These are phyloP conservation scores for Prunella fulvescens DNA, from an alignment of 2,113 vertebrate species.

Conservation along the genomic window DNA sequence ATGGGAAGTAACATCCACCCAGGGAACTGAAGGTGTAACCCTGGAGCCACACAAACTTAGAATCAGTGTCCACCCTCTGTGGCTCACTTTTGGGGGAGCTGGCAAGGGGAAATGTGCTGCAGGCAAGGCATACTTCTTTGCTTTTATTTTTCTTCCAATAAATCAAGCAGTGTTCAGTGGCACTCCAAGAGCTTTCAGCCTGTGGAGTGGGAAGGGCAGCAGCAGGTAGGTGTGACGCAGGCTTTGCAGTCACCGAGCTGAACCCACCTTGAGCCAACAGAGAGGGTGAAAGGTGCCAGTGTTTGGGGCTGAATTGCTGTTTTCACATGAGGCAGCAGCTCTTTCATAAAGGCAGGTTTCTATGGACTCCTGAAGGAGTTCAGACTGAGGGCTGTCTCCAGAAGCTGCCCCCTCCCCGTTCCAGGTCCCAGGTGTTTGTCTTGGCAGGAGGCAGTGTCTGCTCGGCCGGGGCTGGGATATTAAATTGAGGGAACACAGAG, in stretches of 20 bases:
- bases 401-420: constrained; percentile 75
- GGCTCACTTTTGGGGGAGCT: not conserved
- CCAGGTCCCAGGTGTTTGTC: constrained; percentile 87
- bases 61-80: not conserved
- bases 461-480: constrained; percentile 81
- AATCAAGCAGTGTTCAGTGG: constrained; percentile 67
- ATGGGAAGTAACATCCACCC: not conserved
- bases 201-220: constrained; percentile 53
- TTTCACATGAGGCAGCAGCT: constrained; percentile 77
- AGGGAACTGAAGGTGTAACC: not conserved
- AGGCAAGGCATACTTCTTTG: constrained; percentile 18
- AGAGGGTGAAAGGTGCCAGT: constrained; percentile 90
- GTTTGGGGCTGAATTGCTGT: constrained; percentile 78
- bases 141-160: constrained; percentile 55
- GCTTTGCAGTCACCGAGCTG: constrained; percentile 80
- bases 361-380: constrained; percentile 86
- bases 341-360: constrained; percentile 80
- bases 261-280: constrained; percentile 91
- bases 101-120: not conserved
- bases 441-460: constrained; percentile 90
- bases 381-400: constrained; percentile 88
- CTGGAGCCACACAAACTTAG: not conserved
- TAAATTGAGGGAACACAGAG: constrained; percentile 88
- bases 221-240: constrained; percentile 91
- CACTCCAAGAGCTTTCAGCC: constrained; percentile 14